Conservation (phyloP, 2,113 vertebrate species). For the Pycnonotus jocosus region DNA sequence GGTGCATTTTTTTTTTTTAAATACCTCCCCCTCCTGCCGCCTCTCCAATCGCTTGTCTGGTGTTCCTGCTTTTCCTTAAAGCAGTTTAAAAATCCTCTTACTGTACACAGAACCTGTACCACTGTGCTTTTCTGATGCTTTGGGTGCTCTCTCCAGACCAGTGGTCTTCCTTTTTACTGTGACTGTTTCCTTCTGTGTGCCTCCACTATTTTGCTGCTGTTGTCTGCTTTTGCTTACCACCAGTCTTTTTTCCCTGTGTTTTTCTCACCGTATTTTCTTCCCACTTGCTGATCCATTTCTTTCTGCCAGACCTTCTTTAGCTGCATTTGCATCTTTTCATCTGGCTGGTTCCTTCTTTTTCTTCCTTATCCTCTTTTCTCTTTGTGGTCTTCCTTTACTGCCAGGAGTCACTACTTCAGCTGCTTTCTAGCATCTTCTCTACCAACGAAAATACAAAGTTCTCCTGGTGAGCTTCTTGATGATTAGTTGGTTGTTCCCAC, state of each 20-base stretch:
- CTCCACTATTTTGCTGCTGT: background rate
- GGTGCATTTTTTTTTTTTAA: background rate
- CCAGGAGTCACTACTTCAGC: background rate
- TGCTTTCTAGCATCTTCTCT: background rate
- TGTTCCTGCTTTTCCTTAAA: background rate
- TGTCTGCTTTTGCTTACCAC: background rate
- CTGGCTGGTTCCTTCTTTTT: background rate
- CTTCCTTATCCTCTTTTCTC: background rate
- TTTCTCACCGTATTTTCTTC: background rate
- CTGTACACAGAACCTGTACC: background rate
- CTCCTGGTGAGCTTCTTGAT: background rate
- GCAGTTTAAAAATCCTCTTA: background rate
- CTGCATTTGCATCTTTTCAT: background rate
- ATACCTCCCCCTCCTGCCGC: accelerated
- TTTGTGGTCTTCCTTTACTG: background rate
- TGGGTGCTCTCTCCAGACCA: background rate
- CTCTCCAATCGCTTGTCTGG: background rate
- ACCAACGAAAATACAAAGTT: background rate
- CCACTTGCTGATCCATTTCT: background rate
- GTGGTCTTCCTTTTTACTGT: background rate
- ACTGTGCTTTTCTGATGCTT: background rate
- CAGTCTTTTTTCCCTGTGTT: background rate
- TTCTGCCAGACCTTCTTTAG: background rate
- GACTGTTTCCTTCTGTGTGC: background rate
- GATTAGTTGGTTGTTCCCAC: background rate